phyloP scores from a whole-genome alignment of 2,797 vertebrate genomes.

The Ctenosaura bakeri region DNA sequence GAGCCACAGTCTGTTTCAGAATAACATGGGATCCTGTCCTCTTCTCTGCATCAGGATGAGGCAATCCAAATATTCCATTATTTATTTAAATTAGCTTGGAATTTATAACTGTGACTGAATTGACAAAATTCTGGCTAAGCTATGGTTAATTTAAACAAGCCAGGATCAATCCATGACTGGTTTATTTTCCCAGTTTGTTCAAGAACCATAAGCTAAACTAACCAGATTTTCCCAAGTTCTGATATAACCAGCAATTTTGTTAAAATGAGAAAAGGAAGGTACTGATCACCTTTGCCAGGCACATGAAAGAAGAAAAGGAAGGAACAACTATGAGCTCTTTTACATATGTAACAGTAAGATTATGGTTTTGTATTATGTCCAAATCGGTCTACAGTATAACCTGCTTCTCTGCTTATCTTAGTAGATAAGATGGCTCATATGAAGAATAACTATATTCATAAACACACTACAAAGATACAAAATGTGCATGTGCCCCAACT shows the following conservation, averaged over 20 bases:
- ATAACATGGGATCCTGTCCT: no score
- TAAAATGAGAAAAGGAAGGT: no score
- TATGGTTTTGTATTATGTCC: neutral
- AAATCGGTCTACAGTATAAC: neutral
- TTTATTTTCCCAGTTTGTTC: neutral
- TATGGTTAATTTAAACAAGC: neutral
- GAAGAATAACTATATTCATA: neutral
- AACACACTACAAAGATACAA: neutral
- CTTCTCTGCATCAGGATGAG: no score
- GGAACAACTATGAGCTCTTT: neutral
- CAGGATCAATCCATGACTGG: neutral
- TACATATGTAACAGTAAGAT: neutral
- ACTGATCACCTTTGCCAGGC: neutral
- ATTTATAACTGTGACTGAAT: no score
- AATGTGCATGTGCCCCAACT: neutral
- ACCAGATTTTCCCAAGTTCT: neutral
- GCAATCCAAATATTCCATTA: no score
- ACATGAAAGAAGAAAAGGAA: neutral
- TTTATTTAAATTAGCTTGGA: no score
- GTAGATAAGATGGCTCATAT: neutral
- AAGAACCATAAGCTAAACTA: neutral
- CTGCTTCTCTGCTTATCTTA: neutral
- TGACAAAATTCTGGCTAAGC: no score
- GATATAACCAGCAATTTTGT: neutral
- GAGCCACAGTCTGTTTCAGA: no score